Evolutionary conservation across 1,140 invertebrate species (phyloP), one percentile per base, ranked within the genome.

Genomic region (Drosophila orosa): DNA sequence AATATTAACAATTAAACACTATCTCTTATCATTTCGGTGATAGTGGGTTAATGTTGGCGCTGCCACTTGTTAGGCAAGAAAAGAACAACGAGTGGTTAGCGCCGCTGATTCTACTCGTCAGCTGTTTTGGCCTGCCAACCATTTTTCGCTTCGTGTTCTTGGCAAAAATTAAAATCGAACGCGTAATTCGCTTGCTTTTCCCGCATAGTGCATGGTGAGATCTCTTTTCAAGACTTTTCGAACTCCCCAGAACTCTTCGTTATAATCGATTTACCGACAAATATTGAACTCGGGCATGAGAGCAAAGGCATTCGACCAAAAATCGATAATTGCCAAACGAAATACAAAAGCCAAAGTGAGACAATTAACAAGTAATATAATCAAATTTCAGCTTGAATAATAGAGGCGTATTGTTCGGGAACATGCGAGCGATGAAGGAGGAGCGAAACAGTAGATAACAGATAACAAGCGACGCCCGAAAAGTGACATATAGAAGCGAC

Each of bases 391-490:
- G 60, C 57, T 69, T 60, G 61, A 73, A 85, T 80, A 77, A 68
- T 76, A 77, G 61, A 83, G 71, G 25, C 25, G 40, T 61, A 78
- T 63, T 78, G 44, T 69, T 31, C 15, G 45, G 19, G 27, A 78
- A 71, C 55, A 87, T 87, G 84, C 84, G 47, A 80, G 76, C 67
- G 44, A 67, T 48, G 57, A 50, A 65, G 66, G 47, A 73, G 71
- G 57, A 76, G 59, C 65, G 72, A 37, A 58, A 40, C 50, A 78
- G 35, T 35, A 74, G 72, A 63, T 79, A 81, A 65, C 52, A 87
- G 77, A 89, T 78, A 80, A 77, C 84, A 80, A 87, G 62, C 66
- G 66, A 83, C 71, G 75, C 79, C 54, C 62, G 19, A 83, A 82
- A 79, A 89, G 55, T 68, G 69, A 61, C 79, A 55, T 45, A 29